Conservation (phyloP, 2,797 vertebrate genomes). For the Oryzias dopingdopingensis region DNA sequence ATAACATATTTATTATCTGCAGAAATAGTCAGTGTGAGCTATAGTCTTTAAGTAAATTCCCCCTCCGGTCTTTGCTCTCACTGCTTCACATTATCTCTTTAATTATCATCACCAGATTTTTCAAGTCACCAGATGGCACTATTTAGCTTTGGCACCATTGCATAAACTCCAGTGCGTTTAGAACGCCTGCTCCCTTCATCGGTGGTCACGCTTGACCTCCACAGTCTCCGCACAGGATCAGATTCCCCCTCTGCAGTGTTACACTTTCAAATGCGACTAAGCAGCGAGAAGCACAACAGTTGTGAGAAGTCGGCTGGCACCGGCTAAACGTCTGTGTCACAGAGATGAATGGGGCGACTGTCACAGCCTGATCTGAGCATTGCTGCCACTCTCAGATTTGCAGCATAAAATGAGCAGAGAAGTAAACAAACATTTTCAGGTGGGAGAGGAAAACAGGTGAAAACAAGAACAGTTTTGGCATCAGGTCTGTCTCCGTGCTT, state of each 20-base stretch:
- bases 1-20: constrained; percentile 20
- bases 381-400: constrained; percentile 62
- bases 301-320: constrained; percentile 35
- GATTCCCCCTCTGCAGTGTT: constrained; percentile 6
- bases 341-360: constrained; percentile 45
- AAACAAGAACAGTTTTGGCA: constrained; percentile 57
- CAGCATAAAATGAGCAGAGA: constrained; percentile 65
- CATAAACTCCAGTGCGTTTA: constrained; percentile 39
- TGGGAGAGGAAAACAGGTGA: constrained; percentile 37
- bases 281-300: constrained; percentile 25
- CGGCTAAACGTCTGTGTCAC: constrained; percentile 52
- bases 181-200: constrained; percentile 27
- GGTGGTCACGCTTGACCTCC: constrained; percentile 59
- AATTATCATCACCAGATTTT: constrained; percentile 40
- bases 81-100: constrained; percentile 39
- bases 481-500: constrained; percentile 64
- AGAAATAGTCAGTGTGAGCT: constrained; percentile 7
- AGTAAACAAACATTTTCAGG: constrained; percentile 73
- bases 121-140: constrained; percentile 77
- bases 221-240: constrained; percentile 15
- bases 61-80: constrained; percentile 19
- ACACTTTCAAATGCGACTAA: constrained; percentile 13
- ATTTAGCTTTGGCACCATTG: constrained; percentile 69
- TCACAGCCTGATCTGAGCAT: constrained; percentile 61
- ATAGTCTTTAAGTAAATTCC: constrained; percentile 7